Percentiles rank a stretch among this genome's conserved stretches.
Conservation (phyloP, 2,113 vertebrate species). For the Anhinga anhinga region DNA sequence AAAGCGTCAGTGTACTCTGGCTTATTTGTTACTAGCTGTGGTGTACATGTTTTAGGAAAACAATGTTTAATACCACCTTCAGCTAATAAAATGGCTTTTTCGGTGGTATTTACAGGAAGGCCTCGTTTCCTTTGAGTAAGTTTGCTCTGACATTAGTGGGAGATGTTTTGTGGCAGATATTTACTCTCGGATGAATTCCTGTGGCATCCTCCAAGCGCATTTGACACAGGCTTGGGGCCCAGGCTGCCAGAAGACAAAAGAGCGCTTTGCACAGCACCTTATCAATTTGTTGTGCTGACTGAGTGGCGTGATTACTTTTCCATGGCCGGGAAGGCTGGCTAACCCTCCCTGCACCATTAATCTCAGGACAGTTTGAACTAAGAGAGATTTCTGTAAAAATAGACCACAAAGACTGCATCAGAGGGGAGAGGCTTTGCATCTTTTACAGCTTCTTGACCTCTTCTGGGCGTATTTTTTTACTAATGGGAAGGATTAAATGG, state of each 20-base stretch:
- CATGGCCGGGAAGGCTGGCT: neutral
- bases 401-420: neutral
- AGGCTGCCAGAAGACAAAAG: neutral
- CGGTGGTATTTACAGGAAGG: neutral
- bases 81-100: neutral
- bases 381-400: conserved; percentile 29
- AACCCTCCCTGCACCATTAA: neutral
- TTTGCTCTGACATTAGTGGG: conserved; percentile 25
- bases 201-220: neutral
- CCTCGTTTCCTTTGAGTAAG: neutral
- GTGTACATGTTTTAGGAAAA: neutral
- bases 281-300: conserved; percentile 11
- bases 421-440: neutral
- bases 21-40: neutral
- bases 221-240: neutral
- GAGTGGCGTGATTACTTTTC: neutral
- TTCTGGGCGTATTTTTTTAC: neutral
- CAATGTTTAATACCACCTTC: neutral
- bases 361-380: conserved; percentile 37
- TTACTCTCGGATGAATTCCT: neutral
- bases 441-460: conserved; percentile 46
- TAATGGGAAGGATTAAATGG: conserved; percentile 5
- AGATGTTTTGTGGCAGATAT: conserved; percentile 20
- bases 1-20: neutral
- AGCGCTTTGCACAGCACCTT: conserved; percentile 19